These are phyloP conservation scores for Pleuronectes platessa DNA, from an alignment of 2,113 vertebrate species.

Conservation along the genomic window DNA sequence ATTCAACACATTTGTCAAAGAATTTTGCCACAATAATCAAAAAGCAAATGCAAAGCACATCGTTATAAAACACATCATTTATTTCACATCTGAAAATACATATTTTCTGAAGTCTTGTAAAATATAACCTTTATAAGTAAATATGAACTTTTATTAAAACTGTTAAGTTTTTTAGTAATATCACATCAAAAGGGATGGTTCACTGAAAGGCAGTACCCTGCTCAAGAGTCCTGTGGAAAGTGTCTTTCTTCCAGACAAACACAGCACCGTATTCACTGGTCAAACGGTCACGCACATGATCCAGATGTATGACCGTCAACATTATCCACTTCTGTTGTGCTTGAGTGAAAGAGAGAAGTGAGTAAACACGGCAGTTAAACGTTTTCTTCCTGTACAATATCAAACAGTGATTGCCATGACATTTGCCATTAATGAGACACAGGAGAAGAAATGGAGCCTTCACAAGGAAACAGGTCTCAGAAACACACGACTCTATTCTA, in stretches of 20 bases:
- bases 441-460: neutral
- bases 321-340: conserved; percentile 42
- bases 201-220: conserved; percentile 72
- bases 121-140: conserved; percentile 74
- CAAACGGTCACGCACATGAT: conserved; percentile 39
- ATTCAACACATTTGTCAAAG: no score
- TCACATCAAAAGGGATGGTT: conserved; percentile 79
- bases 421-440: conserved; percentile 10
- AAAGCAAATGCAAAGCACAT: conserved; percentile 4
- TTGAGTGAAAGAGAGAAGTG: conserved; percentile 36
- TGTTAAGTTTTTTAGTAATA: conserved; percentile 57
- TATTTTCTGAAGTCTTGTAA: conserved; percentile 72
- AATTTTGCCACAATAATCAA: neutral
- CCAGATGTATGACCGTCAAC: conserved; percentile 28
- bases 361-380: conserved; percentile 42
- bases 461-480: neutral
- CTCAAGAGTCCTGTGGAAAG: conserved; percentile 60
- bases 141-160: conserved; percentile 66
- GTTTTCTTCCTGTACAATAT: conserved; percentile 44
- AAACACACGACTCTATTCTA: conserved; percentile 20
- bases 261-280: conserved; percentile 52
- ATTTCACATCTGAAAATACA: conserved; percentile 82
- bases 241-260: conserved; percentile 45
- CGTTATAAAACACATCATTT: conserved; percentile 77
- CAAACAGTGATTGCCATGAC: conserved; percentile 31